Evolutionary conservation across 1,140 invertebrate genomes (phyloP).

Genomic region (Drosophila biarmipes): DNA sequence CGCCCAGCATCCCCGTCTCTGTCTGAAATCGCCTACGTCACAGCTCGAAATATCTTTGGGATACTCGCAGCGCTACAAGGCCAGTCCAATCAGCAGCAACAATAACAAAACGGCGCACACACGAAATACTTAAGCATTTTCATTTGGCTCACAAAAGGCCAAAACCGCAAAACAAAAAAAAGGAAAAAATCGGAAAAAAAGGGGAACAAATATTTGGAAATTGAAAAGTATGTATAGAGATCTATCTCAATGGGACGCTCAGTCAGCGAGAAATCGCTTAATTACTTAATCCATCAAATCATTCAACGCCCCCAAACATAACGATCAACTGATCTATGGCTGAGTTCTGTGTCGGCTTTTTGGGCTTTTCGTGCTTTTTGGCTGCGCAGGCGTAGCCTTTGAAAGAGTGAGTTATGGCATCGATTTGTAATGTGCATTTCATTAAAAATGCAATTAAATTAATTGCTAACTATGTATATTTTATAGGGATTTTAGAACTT

Average conservation of each 20-base stretch:
- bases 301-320: constrained; percentile 43
- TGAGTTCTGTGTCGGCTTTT: not conserved
- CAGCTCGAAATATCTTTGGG: constrained; percentile 38
- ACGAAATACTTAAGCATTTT: constrained; percentile 41
- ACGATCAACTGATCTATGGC: constrained; percentile 39
- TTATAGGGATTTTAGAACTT: no score
- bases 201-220: constrained; percentile 75
- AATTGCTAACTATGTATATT: no score
- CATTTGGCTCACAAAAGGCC: constrained; percentile 46
- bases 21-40: constrained; percentile 26
- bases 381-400: constrained; percentile 27
- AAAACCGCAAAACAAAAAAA: constrained; percentile 39
- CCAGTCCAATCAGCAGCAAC: constrained; percentile 31
- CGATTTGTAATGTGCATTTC: constrained; percentile 12
- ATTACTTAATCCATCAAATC: constrained; percentile 73
- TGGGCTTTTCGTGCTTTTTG: constrained; percentile 3
- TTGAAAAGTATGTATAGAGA: constrained; percentile 54
- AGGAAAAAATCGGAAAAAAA: constrained; percentile 30
- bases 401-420: constrained; percentile 8
- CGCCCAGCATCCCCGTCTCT: not conserved
- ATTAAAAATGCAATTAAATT: no score
- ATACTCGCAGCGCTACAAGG: constrained; percentile 31
- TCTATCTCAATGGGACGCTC: constrained; percentile 39
- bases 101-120: constrained; percentile 32
- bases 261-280: constrained; percentile 42